Conservation (phyloP, 2,113 vertebrate genomes). For the Myocastor coypus region DNA sequence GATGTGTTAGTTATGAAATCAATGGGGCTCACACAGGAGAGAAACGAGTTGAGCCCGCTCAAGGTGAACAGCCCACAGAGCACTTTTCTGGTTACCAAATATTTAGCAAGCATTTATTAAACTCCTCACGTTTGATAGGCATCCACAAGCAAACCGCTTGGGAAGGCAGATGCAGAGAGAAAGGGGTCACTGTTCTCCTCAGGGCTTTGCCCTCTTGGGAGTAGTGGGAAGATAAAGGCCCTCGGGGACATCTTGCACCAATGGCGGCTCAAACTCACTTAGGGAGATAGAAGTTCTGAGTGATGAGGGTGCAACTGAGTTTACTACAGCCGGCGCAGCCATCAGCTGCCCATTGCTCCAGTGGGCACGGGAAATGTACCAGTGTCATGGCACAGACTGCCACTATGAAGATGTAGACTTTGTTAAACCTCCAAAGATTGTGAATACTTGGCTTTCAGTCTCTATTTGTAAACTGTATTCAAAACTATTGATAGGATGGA, state of each 20-base stretch:
- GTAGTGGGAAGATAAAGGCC: not conserved
- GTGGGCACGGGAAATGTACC: not conserved
- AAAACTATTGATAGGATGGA: conserved; percentile 29
- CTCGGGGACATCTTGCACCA: not conserved
- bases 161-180: not conserved
- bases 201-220: not conserved
- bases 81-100: conserved; percentile 6
- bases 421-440: not conserved
- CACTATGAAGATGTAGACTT: not conserved
- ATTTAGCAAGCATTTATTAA: conserved; percentile 47
- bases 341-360: not conserved
- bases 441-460: not conserved
- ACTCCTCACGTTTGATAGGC: not conserved
- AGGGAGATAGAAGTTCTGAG: not conserved
- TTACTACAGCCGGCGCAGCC: not conserved
- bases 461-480: conserved; percentile 4
- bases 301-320: not conserved
- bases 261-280: not conserved
- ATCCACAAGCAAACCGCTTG: not conserved
- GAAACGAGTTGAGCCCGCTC: not conserved
- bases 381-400: not conserved
- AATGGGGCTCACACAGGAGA: conserved; percentile 37
- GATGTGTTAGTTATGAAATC: conserved; percentile 54
- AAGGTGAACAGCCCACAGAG: not conserved
- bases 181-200: not conserved